phyloP scores from a whole-genome alignment of 37 sponge, comb jelly and placozoan species.

The Agelas oroides region DNA sequence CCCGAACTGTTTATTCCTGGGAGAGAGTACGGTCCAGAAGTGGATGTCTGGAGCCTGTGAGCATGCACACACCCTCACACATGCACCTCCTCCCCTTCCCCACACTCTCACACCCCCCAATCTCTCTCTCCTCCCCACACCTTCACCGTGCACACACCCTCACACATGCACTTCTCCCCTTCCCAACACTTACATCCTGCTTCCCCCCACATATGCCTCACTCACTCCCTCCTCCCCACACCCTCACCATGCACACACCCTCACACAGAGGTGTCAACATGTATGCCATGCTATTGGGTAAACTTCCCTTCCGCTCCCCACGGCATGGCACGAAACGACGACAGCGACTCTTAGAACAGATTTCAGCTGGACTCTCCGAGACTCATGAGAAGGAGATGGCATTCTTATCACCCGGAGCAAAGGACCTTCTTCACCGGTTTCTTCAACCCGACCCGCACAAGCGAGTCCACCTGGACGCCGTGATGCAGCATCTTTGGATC shows the following conservation, averaged over 20 bases:
- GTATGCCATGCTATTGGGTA: conserved; percentile 97
- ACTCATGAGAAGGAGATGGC: conserved; percentile 86
- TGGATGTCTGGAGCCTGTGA: conserved; percentile 98
- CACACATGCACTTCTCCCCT: neutral
- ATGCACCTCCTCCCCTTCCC: neutral
- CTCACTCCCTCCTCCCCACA: neutral
- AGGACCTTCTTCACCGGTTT: conserved; percentile 52
- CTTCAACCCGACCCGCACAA: conserved; percentile 85
- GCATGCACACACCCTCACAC: neutral
- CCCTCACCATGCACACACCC: no score
- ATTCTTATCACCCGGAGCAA: conserved; percentile 70
- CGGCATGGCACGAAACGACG: conserved; percentile 87
- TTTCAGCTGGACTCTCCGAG: conserved; percentile 81
- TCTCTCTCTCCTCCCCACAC: no score
- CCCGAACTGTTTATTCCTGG: conserved; percentile 98
- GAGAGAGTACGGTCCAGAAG: conserved; percentile 94
- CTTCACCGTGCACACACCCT: neutral
- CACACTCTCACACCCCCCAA: neutral
- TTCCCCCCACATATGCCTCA: neutral
- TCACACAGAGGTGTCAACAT: conserved; percentile 93
- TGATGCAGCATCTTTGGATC: conserved; percentile 94
- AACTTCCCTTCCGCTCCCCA: conserved; percentile 94
- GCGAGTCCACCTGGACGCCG: conserved; percentile 70
- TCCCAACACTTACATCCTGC: no score
- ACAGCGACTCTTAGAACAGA: conserved; percentile 93